Percentiles rank a stretch among this genome's conserved stretches.
phyloP scores from a whole-genome alignment of 2,113 vertebrate species.

The Phocoena sinus region DNA sequence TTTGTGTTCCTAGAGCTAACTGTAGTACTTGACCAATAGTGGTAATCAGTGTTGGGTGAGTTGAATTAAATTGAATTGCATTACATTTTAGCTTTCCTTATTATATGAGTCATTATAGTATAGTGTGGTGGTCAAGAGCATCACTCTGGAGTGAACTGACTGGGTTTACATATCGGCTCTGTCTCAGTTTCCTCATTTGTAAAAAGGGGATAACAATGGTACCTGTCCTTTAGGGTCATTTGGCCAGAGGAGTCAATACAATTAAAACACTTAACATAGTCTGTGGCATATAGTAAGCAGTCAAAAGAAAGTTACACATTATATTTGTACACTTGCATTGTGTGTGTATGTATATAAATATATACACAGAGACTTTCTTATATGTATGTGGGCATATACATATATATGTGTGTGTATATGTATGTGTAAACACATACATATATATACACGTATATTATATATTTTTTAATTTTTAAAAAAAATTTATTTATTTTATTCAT shows the following conservation, averaged over 20 bases:
- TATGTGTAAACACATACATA: neutral
- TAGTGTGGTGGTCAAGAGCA: neutral
- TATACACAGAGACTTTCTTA: neutral
- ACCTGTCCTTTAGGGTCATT: neutral
- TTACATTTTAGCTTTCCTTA: neutral
- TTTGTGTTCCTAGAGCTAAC: neutral
- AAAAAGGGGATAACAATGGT: neutral
- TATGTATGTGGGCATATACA: neutral
- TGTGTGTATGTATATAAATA: neutral
- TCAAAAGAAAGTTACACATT: neutral
- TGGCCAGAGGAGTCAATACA: neutral
- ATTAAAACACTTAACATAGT: neutral
- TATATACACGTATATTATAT: neutral
- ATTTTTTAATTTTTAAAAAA: too few relatives aligned
- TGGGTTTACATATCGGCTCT: neutral
- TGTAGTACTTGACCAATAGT: neutral
- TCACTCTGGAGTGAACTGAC: neutral
- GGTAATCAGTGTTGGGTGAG: neutral
- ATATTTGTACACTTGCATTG: neutral
- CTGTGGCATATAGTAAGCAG: neutral
- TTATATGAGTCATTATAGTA: neutral
- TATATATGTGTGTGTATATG: neutral
- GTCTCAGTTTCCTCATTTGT: neutral
- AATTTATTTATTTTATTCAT: too few relatives aligned
- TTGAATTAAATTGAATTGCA: slow-evolving; percentile 6